phyloP scores from a whole-genome alignment of 2,797 vertebrate genomes.

The Hyperoplus immaculatus region DNA sequence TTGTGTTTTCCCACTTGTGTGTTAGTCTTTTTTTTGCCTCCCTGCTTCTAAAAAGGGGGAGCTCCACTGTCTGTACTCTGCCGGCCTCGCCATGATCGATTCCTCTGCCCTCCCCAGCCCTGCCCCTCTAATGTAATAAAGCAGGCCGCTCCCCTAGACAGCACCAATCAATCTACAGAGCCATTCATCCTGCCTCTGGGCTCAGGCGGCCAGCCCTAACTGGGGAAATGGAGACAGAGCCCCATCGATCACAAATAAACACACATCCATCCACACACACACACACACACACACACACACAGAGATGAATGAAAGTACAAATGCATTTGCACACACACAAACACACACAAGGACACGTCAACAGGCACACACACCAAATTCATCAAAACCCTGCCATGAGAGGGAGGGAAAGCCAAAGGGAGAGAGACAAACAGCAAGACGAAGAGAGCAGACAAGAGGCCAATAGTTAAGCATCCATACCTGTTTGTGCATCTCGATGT shows the following conservation, averaged over 20 bases:
- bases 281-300: conserved; percentile 39
- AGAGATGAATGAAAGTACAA: conserved; percentile 76
- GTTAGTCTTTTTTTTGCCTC: conserved; percentile 43
- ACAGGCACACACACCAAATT: conserved; percentile 64
- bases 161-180: conserved; percentile 96
- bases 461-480: conserved; percentile 66
- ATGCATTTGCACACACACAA: conserved; percentile 45
- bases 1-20: conserved; percentile 25
- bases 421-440: conserved; percentile 42
- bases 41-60: conserved; percentile 51
- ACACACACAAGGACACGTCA: conserved; percentile 59
- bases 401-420: conserved; percentile 2
- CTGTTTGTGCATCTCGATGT: conserved; percentile 99
- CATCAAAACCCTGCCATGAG: conserved; percentile 59
- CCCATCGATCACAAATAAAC: conserved; percentile 93
- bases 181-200: conserved; percentile 96
- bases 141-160: conserved; percentile 94
- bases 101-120: conserved; percentile 91
- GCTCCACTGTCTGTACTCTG: conserved; percentile 70
- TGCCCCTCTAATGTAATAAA: conserved; percentile 98
- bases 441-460: conserved; percentile 23
- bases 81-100: conserved; percentile 91
- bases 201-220: conserved; percentile 94
- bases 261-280: conserved; percentile 53
- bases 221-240: conserved; percentile 94